phyloP scores from a whole-genome alignment of 2,888 invertebrate genomes.

The Bombylius discolor region DNA sequence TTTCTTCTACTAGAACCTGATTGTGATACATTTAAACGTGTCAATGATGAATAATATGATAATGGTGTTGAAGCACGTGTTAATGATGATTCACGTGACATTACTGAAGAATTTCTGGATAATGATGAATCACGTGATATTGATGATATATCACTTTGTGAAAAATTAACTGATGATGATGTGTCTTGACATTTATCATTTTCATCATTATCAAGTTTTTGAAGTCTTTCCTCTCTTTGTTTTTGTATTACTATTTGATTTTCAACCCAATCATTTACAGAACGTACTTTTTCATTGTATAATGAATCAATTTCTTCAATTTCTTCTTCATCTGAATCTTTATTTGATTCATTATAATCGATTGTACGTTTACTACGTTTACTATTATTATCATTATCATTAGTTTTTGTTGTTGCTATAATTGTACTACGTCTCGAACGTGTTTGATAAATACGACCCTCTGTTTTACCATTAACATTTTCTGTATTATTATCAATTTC shows the following conservation, averaged over 20 bases:
- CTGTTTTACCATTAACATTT: background rate
- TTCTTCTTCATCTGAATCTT: background rate
- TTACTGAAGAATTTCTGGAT: too few species aligned
- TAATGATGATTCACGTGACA: background rate
- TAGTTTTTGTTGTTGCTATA: background rate
- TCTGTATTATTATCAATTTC: background rate
- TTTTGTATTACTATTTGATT: background rate
- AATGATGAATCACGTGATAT: too few species aligned
- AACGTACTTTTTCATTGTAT: background rate
- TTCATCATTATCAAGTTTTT: too few species aligned
- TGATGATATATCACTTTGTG: too few species aligned
- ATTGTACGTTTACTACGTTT: background rate
- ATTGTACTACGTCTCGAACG: background rate
- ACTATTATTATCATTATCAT: background rate
- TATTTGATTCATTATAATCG: too few species aligned
- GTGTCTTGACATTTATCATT: too few species aligned
- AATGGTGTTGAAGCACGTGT: background rate
- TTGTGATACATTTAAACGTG: background rate
- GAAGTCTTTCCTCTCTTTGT: too few species aligned
- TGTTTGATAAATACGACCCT: background rate
- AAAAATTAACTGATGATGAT: too few species aligned
- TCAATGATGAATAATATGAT: background rate
- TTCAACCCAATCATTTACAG: background rate
- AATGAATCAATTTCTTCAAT: background rate
- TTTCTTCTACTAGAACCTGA: background rate